A percentile compares a stretch with the other conserved stretches of the same genome.
phyloP scores from a whole-genome alignment of 1,140 invertebrate genomes.

The Nasonia vitripennis region DNA sequence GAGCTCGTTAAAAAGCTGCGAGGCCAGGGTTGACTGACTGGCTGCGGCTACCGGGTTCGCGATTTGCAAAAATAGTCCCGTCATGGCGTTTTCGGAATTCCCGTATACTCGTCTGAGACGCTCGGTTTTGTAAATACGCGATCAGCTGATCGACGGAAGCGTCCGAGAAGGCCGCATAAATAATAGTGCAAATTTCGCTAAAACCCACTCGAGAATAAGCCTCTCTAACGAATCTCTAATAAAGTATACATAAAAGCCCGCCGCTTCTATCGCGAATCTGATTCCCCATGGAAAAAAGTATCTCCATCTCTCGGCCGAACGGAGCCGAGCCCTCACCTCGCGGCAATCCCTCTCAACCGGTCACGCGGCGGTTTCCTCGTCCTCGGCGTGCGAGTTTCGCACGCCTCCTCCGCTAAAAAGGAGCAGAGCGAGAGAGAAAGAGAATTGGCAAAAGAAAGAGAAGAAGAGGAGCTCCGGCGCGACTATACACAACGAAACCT shows the following conservation, averaged over 20 bases:
- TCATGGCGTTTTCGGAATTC: no score
- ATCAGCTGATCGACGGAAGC: not conserved
- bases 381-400: constrained; percentile 5
- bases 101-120: constrained; percentile 13
- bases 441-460: constrained; percentile 1
- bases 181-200: no score
- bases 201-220: no score
- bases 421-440: not conserved
- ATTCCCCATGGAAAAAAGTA: no score
- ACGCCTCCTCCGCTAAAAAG: constrained; percentile 32
- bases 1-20: constrained; percentile 11
- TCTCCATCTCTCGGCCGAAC: no score
- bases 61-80: constrained; percentile 20
- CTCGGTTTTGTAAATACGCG: not conserved
- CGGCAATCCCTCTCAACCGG: no score
- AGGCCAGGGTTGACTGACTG: not conserved
- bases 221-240: no score
- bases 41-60: no score
- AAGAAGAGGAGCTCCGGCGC: not conserved
- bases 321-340: no score
- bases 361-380: not conserved
- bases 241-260: no score
- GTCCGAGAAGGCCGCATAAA: no score
- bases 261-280: no score
- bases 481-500: constrained; percentile 25